Conservation (phyloP, 2,888 invertebrate species). For the Drosophila pseudotalamancana region DNA sequence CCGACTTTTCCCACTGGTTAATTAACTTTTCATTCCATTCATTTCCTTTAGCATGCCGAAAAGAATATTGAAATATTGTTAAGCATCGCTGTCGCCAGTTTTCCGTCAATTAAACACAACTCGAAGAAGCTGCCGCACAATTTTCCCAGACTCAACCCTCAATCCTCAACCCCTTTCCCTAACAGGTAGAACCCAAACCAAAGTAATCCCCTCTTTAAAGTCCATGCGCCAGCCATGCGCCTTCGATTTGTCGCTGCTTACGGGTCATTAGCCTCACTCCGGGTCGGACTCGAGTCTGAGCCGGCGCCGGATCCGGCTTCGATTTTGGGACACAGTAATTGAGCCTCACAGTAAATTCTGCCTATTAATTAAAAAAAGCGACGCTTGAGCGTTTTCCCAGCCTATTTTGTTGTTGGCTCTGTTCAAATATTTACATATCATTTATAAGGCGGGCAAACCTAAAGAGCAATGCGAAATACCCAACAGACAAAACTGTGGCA, state of each 20-base stretch:
- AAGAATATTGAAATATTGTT: slow-evolving; percentile 29
- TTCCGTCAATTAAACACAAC: slow-evolving; percentile 52
- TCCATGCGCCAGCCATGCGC: slow-evolving; percentile 58
- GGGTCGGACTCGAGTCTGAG: slow-evolving; percentile 1
- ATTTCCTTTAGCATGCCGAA: slow-evolving; percentile 6
- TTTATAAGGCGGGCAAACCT: slow-evolving; percentile 49
- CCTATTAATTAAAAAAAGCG: slow-evolving; percentile 63
- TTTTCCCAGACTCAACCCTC: slow-evolving; percentile 41
- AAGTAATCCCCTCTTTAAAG: too few species aligned
- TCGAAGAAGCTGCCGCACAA: slow-evolving; percentile 4
- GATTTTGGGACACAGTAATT: slow-evolving; percentile 35
- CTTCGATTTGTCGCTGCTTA: slow-evolving; percentile 37
- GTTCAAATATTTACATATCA: slow-evolving; percentile 61
- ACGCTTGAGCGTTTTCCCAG: slow-evolving; percentile 1
- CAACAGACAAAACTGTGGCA: slow-evolving; percentile 42
- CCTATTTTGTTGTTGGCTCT: slow-evolving; percentile 27
- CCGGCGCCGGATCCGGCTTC: slow-evolving; percentile 10
- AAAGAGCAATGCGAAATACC: slow-evolving; percentile 53
- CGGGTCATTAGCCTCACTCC: slow-evolving; percentile 58
- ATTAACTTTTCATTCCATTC: slow-evolving; percentile 38
- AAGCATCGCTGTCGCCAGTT: slow-evolving; percentile 42
- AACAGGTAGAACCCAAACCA: slow-evolving; percentile 53
- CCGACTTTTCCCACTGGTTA: slow-evolving; percentile 32
- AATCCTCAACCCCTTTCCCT: too few species aligned
- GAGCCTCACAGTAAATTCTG: slow-evolving; percentile 48